These are phyloP conservation scores for Heliconius ethilla DNA, from an alignment of 2,888 invertebrate genomes.

Conservation along the genomic window DNA sequence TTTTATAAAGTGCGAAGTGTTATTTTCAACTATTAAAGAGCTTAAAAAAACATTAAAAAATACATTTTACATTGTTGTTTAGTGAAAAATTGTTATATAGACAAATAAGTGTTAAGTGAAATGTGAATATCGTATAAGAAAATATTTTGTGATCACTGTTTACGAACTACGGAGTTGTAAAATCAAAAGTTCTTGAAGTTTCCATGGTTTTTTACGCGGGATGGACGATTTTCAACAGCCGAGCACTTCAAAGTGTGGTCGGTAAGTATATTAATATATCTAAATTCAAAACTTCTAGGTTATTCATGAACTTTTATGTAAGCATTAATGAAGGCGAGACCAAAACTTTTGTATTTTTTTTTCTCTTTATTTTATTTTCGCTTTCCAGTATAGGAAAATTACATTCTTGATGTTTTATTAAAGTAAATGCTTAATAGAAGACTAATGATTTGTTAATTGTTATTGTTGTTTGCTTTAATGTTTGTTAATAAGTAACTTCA, in stretches of 20 bases:
- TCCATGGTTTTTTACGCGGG: conserved; percentile 69
- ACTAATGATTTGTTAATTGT: background rate
- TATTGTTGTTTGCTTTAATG: conserved; percentile 7
- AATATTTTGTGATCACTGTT: conserved; percentile 11
- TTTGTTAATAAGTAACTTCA: background rate
- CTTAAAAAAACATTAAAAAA: background rate
- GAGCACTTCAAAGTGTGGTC: conserved; percentile 57
- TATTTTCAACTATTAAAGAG: background rate
- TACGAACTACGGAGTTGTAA: conserved; percentile 23
- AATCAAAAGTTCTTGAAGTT: conserved; percentile 60
- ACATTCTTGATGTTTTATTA: background rate
- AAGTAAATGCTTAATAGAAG: background rate
- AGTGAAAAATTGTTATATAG: background rate
- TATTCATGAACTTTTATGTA: conserved; percentile 20
- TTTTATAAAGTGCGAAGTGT: conserved; percentile 32
- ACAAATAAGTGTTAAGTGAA: background rate
- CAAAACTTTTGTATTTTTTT: background rate
- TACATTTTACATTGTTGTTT: background rate
- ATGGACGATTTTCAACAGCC: conserved; percentile 63
- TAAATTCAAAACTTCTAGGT: background rate
- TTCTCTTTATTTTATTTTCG: background rate
- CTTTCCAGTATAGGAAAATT: background rate
- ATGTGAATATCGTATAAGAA: background rate
- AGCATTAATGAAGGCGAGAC: conserved; percentile 4
- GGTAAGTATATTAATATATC: conserved; percentile 55